Percentiles rank a stretch among this genome's conserved stretches.
phyloP scores from a whole-genome alignment of 2,888 invertebrate species.

The Ophion ventricosus region DNA sequence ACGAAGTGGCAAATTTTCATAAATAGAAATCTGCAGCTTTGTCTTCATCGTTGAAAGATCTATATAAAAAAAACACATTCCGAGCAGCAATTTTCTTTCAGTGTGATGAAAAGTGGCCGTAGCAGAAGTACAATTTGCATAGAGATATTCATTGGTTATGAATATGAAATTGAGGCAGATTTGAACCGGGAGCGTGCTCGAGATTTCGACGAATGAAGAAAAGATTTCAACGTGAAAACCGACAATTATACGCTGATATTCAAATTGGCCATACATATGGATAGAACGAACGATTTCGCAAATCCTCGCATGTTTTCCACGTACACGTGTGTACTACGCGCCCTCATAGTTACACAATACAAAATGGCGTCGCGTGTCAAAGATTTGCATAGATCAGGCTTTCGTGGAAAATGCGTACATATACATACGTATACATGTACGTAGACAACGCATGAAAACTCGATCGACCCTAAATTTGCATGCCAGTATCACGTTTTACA shows the following conservation, averaged over 20 bases:
- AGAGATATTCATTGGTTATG: constrained; percentile 24
- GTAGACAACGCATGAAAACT: constrained; percentile 18
- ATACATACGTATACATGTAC: neutral
- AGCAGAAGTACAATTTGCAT: constrained; percentile 22
- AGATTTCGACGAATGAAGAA: constrained; percentile 17
- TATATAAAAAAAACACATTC: constrained; percentile 7
- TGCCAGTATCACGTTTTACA: constrained; percentile 3
- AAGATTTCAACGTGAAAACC: constrained; percentile 27
- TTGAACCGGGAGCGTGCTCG: neutral
- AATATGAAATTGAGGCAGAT: constrained; percentile 15
- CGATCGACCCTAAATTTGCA: constrained; percentile 32
- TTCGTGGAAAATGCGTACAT: neutral
- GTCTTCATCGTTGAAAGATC: neutral
- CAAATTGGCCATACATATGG: constrained; percentile 34
- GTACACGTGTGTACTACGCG: neutral
- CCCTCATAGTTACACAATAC: neutral
- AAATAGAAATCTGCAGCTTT: neutral
- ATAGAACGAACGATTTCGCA: constrained; percentile 35
- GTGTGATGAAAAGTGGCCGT: constrained; percentile 9
- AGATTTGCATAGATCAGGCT: constrained; percentile 40
- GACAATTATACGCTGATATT: constrained; percentile 44
- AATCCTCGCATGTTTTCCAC: constrained; percentile 25
- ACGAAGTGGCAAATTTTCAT: neutral
- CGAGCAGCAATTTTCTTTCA: neutral
- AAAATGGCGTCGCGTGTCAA: constrained; percentile 33